Evolutionary conservation across 2,797 vertebrate genomes (phyloP).

Genomic region (Eleutherodactylus coqui): DNA sequence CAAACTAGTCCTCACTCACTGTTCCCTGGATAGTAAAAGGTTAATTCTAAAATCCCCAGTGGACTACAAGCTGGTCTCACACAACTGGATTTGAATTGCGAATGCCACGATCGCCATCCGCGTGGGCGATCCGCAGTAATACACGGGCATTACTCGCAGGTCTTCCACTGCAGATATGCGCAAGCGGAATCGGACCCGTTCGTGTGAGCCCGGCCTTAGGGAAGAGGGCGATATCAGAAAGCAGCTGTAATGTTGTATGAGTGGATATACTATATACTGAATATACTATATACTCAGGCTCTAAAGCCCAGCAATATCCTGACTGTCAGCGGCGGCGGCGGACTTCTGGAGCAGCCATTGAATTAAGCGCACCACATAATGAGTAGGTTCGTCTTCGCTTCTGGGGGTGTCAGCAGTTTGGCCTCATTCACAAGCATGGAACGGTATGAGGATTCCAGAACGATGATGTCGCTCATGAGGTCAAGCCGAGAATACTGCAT

Average conservation of each 20-base stretch:
- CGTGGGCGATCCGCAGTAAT: too few species aligned
- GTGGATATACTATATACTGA: background rate
- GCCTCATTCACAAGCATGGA: slow-evolving; percentile 11
- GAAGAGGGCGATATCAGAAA: background rate
- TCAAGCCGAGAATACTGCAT: background rate
- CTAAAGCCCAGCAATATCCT: background rate
- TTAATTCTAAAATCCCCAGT: background rate
- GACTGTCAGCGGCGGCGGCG: background rate
- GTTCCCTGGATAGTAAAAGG: too few species aligned
- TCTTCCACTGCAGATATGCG: too few species aligned
- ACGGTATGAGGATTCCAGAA: background rate
- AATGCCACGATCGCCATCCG: too few species aligned
- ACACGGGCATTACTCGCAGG: too few species aligned
- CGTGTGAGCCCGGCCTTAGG: too few species aligned
- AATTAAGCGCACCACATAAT: slow-evolving; percentile 31
- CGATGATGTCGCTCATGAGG: background rate
- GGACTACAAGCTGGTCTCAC: too few species aligned
- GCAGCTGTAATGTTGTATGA: background rate
- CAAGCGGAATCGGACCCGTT: too few species aligned
- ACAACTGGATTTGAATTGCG: too few species aligned
- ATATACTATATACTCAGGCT: too few species aligned
- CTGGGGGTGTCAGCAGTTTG: slow-evolving; percentile 1
- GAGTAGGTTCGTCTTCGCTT: background rate
- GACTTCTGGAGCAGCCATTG: background rate
- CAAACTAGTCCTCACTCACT: background rate